Conservation (phyloP, 2,113 vertebrate genomes). For the Sialia sialis region DNA sequence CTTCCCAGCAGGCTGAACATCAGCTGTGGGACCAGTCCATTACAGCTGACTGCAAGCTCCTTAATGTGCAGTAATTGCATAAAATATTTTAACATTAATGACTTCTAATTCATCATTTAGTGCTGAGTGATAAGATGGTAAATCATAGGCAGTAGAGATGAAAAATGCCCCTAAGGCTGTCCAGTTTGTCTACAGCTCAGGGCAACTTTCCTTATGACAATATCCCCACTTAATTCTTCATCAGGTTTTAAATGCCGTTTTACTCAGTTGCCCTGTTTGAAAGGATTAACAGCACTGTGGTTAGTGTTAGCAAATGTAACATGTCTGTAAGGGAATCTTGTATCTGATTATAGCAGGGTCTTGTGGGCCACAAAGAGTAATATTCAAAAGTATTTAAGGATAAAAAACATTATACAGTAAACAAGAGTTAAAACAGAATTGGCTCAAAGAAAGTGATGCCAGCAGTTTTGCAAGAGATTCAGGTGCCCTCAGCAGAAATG, state of each 20-base stretch:
- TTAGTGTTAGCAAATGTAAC: neutral
- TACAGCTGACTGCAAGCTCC: neutral
- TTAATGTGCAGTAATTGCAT: conserved; percentile 29
- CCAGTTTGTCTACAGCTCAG: neutral
- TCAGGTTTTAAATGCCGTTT: neutral
- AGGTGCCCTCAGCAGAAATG: neutral
- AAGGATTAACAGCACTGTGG: neutral
- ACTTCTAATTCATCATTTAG: neutral
- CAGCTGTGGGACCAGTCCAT: neutral
- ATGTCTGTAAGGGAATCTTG: neutral
- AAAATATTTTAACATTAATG: conserved; percentile 28
- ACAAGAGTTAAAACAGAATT: neutral
- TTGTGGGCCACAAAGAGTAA: neutral
- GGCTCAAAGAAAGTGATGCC: neutral
- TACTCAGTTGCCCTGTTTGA: neutral
- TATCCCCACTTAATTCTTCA: neutral
- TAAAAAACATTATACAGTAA: neutral
- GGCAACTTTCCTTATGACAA: neutral
- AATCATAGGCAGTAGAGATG: neutral
- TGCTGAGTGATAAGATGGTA: neutral
- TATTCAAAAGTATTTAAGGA: neutral
- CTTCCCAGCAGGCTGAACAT: neutral
- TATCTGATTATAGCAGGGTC: neutral
- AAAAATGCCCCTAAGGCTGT: neutral
- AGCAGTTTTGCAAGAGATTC: neutral